These are phyloP conservation scores for Anomalospiza imberbis DNA, from an alignment of 2,797 vertebrate species.

Conservation along the genomic window DNA sequence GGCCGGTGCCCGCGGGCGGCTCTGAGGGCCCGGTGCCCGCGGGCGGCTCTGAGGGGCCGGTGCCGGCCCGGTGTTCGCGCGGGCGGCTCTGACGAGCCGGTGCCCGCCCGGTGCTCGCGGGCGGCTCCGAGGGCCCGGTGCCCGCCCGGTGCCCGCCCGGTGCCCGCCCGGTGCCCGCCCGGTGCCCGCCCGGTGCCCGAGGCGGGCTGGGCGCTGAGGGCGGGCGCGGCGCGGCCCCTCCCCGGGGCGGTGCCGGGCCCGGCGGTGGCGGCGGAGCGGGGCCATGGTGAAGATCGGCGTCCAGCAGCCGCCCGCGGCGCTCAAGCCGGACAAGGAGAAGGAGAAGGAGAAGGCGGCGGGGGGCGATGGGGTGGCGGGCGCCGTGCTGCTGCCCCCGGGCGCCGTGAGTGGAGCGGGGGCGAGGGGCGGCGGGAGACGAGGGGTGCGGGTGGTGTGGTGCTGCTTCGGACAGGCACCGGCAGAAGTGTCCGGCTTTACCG, in stretches of 20 bases:
- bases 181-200: not conserved
- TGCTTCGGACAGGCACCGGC: not conserved
- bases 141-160: too few relatives aligned
- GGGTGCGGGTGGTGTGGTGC: not conserved
- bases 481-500: rapidly evolving
- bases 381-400: constrained; percentile 5
- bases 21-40: too few relatives aligned
- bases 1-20: too few relatives aligned
- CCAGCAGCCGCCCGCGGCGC: not conserved
- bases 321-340: not conserved
- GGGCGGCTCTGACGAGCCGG: too few relatives aligned
- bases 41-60: too few relatives aligned
- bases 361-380: not conserved
- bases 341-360: not conserved
- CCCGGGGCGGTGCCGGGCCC: not conserved
- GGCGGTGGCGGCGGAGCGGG: not conserved
- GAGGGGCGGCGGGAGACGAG: not conserved
- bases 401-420: not conserved
- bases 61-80: too few relatives aligned
- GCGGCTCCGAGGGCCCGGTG: not conserved
- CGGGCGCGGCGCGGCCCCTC: not conserved
- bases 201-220: not conserved
- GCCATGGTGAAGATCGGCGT: not conserved
- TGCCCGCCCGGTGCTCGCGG: not conserved
- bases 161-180: too few relatives aligned